Conservation (phyloP, 2,888 invertebrate species). For the Heterodera filipjevi region DNA sequence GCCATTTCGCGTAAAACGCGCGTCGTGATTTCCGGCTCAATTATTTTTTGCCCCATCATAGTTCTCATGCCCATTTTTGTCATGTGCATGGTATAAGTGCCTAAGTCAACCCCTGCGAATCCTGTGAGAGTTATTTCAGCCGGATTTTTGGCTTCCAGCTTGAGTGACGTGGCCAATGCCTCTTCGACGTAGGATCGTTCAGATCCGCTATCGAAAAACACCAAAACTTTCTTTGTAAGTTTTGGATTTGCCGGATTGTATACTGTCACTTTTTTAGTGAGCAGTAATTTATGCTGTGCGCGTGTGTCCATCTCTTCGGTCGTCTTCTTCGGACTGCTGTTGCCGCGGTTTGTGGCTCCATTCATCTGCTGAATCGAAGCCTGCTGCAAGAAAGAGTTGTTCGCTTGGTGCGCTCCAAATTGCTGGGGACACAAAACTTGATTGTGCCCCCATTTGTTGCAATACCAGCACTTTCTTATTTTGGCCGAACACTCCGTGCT, state of each 20-base stretch:
- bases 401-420: too few species aligned
- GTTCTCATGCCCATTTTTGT: neutral
- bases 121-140: neutral
- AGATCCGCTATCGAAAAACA: neutral
- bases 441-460: neutral
- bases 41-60: neutral
- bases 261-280: constrained; percentile 5
- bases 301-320: too few species aligned
- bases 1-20: neutral
- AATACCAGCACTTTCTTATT: neutral
- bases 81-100: neutral
- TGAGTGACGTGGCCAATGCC: neutral
- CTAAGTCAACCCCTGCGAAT: constrained; percentile 1
- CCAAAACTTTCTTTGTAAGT: neutral
- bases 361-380: too few species aligned
- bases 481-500: neutral
- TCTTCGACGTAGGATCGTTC: neutral
- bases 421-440: neutral
- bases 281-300: too few species aligned
- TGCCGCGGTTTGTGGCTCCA: too few species aligned
- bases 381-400: too few species aligned
- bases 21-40: neutral
- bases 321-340: too few species aligned
- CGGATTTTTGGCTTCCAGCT: neutral
- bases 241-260: constrained; percentile 2